Evolutionary conservation across 2,797 vertebrate species (phyloP).

Genomic region (Melanotaenia nigrans): DNA sequence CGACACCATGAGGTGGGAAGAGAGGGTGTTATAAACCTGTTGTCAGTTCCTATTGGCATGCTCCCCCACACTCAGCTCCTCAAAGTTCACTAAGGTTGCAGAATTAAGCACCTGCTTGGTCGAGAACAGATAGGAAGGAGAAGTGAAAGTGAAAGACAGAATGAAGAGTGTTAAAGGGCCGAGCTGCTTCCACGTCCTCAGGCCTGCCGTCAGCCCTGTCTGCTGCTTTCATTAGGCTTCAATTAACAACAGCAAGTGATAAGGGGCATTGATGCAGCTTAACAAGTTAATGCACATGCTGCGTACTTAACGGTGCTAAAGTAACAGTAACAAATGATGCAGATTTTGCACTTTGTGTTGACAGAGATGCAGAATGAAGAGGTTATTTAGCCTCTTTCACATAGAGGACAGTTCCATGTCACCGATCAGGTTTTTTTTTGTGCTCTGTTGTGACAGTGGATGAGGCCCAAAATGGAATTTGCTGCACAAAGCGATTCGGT

Average conservation of each 20-base stretch:
- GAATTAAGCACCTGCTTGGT: constrained; percentile 21
- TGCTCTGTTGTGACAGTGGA: constrained; percentile 26
- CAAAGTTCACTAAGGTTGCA: constrained; percentile 29
- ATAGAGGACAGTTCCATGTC: constrained; percentile 4
- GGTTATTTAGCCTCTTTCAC: constrained; percentile 1
- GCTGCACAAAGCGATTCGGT: constrained; percentile 30
- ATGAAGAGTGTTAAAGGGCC: constrained; percentile 5
- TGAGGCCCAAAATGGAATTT: constrained; percentile 31
- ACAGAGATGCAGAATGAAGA: not conserved
- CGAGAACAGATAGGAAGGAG: constrained; percentile 22
- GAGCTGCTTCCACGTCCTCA: constrained; percentile 9
- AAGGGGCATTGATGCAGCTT: constrained; percentile 45
- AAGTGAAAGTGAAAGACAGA: constrained; percentile 27
- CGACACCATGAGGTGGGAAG: constrained; percentile 24
- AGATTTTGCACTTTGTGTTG: constrained; percentile 7
- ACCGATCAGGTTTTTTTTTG: constrained; percentile 20
- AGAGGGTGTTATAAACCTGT: constrained; percentile 48
- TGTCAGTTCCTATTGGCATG: constrained; percentile 66
- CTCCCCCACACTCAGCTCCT: constrained; percentile 37
- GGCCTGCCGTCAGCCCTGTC: constrained; percentile 8
- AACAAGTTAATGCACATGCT: constrained; percentile 41
- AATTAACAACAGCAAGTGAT: constrained; percentile 49
- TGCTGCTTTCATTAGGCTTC: constrained; percentile 52
- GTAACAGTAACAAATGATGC: constrained; percentile 13
- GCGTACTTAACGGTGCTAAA: constrained; percentile 18